Base-by-base conservation (phyloP, 2,797 vertebrate genomes). In the Artibeus jamaicensis region DNA sequence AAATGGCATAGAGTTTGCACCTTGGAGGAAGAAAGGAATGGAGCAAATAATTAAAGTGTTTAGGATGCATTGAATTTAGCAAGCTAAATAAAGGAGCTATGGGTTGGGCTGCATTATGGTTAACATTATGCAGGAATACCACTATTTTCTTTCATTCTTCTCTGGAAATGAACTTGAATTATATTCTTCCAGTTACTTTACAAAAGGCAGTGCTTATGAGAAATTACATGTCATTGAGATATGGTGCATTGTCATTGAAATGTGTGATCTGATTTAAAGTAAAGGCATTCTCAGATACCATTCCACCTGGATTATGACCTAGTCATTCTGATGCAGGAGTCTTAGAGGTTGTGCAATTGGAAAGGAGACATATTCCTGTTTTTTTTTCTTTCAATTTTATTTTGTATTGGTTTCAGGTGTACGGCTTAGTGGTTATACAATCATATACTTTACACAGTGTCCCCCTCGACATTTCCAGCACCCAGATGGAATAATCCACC, bases 21-120 rank as follows among this genome's bases (percentile, higher is more conserved):
- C 84, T 48, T 81, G 48, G 89, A 95, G 53, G 87, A 97, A 96
- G 93, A 91, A 89, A 87, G 39, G 84, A 37, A 67, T 91, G 70
- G 21, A 53, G 76, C 53, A 92, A 71, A 44, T 76, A 93, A 97
- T 93, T 96, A 95, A 96, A 92, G 70, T 91, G 32, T 89, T 95
- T 84, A 94, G 85, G 48, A 67, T 55, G 57, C 91, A 92, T 67
- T 93, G 88, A 81, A 76, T 97, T 98, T 96, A 94, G 62, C 94
- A 93, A 97, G 82, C 53, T 95, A 95, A 97, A 97, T 97, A 93
- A 96, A 97, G 74, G 85, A 95, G 15, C 71, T 95, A 6, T 67
- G 74, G 22, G n/a, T 83, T 65, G 90, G 77, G 73, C 37, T 82
- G 67, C 53, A 32, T 62, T 29, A 22, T 77, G 59, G 73, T 74